Percentiles rank a stretch among this genome's conserved stretches.
phyloP scores from a whole-genome alignment of 2,888 invertebrate species.

The Elmis aenea region DNA sequence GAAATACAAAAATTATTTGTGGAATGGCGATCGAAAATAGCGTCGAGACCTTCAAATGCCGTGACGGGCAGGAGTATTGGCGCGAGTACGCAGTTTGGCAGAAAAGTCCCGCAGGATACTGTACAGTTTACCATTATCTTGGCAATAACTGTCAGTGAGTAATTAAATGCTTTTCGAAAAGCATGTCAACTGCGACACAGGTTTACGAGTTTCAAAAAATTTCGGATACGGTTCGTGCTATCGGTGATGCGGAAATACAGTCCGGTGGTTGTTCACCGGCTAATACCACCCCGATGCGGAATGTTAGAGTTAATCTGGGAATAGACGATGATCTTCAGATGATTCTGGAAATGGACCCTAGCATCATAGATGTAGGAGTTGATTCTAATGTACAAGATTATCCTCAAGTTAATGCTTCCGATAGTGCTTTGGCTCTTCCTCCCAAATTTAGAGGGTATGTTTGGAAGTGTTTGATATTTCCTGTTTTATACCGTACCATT shows the following conservation, averaged over 20 bases:
- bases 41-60: conserved; percentile 25
- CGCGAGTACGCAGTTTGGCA: conserved; percentile 18
- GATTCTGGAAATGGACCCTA: conserved; percentile 59
- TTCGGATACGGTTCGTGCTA: conserved; percentile 11
- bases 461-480: too few relatives aligned
- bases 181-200: conserved; percentile 13
- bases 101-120: conserved; percentile 14
- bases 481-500: too few relatives aligned
- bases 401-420: conserved; percentile 9
- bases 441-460: conserved; percentile 27
- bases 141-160: not conserved
- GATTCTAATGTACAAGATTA: conserved; percentile 16
- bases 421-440: conserved; percentile 22
- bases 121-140: conserved; percentile 2
- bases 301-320: conserved; percentile 48
- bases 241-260: conserved; percentile 6
- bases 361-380: conserved; percentile 50
- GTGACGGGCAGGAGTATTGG: conserved; percentile 18
- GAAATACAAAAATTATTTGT: conserved; percentile 23
- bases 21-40: conserved; percentile 27
- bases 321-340: conserved; percentile 57
- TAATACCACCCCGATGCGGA: conserved; percentile 13
- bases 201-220: conserved; percentile 17
- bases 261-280: conserved; percentile 1
- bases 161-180: conserved; percentile 1